Evolutionary conservation across 64 coral and sea anemone species (phyloP), one percentile per base, ranked within the genome.

Genomic region (Orbicella faveolata): DNA sequence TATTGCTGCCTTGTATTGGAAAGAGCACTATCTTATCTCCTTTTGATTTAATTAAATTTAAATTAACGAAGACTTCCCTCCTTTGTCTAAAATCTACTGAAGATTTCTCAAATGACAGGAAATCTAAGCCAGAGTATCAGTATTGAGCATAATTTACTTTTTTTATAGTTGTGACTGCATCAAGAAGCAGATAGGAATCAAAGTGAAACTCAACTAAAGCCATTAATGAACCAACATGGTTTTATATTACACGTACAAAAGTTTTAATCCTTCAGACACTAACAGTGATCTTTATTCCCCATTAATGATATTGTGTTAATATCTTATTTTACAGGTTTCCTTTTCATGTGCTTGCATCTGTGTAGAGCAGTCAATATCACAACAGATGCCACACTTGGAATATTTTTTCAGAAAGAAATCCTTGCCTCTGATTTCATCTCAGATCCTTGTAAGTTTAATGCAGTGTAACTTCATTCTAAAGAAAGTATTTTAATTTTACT

Each of bases 361-460:
- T 72, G 35, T 39, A 70, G 41, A 0, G 65, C 36, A 73, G 21
- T 66, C 64, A 85, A 85, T 85, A 85, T 85, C 65, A 85, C 82
- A 4, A 2, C 65, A n/a, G 61, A 73, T 72, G 82, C 82, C 14
- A 85, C 23, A 10, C 35, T 48, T 70, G 82, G 82, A 73, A 73
- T 73, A 85, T 85, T 85, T 73, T 65, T 85, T 85, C 82, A 85
- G 16, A 73, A 72, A 70, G 82, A 85, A 41, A 36, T 85, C 13
- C n/a, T 36, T 85, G 36, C 66, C 36, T 52, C 36, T 72, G 39
- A 72, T 9, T 85, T 85, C 52, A 72, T 52, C 26, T 66, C 82
- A 85, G 72, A 62, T 48, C 63, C 63, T 51, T 85, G 82, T 88
- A 88, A 77, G 86, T 88, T 59, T 62, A 48, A 48, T 48, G 4